Evolutionary conservation across 1,140 invertebrate genomes (phyloP).

Genomic region (Sarcophaga peregrina): DNA sequence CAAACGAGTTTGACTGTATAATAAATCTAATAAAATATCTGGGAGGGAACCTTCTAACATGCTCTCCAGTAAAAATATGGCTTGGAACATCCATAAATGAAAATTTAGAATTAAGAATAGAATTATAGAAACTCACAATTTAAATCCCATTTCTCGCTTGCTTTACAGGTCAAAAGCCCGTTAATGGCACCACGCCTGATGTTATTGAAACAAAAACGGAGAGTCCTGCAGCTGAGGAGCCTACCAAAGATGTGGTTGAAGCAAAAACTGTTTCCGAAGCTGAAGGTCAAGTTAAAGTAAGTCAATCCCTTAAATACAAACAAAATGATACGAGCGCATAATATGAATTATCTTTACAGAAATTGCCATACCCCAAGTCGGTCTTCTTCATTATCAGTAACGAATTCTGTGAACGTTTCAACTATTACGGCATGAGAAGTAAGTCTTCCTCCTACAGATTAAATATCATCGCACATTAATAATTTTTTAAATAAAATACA

Average conservation of each 20-base stretch:
- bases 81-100: too few relatives aligned
- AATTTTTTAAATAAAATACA: slow-evolving; percentile 80
- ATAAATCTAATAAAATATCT: too few relatives aligned
- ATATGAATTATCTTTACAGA: slow-evolving; percentile 69
- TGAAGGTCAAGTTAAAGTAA: slow-evolving; percentile 61
- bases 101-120: too few relatives aligned
- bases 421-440: slow-evolving; percentile 96
- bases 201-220: not conserved
- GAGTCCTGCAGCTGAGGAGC: not conserved
- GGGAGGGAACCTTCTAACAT: too few relatives aligned
- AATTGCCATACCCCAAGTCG: slow-evolving; percentile 84
- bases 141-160: not conserved
- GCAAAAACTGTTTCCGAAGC: slow-evolving; percentile 53
- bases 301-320: not conserved
- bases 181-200: not conserved
- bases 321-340: not conserved
- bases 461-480: slow-evolving; percentile 68
- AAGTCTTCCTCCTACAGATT: slow-evolving; percentile 70
- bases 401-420: slow-evolving; percentile 97
- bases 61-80: too few relatives aligned
- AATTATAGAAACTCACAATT: too few relatives aligned
- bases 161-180: not conserved
- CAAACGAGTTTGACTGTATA: too few relatives aligned
- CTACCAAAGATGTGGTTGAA: slow-evolving; percentile 2
- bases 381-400: slow-evolving; percentile 95